These are phyloP conservation scores for Drosophila niveifrons DNA, from an alignment of 2,888 invertebrate species.

Conservation along the genomic window DNA sequence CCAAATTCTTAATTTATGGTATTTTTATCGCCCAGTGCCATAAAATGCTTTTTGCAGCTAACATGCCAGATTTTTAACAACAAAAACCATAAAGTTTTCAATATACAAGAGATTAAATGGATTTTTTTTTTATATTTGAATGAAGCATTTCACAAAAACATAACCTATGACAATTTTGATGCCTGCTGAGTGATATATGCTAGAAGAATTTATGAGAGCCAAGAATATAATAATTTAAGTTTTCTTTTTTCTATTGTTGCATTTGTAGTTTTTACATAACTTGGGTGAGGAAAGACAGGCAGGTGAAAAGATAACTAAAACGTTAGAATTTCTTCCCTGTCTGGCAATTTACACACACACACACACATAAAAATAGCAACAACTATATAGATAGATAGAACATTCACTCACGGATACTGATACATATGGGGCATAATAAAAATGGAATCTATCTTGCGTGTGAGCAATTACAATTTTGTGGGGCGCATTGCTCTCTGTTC, in stretches of 20 bases:
- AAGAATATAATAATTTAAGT: neutral
- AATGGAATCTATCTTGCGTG: conserved; percentile 45
- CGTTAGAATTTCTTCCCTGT: conserved; percentile 26
- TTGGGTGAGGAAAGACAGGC: conserved; percentile 18
- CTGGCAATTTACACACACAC: conserved; percentile 12
- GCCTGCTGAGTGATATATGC: neutral
- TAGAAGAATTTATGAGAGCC: neutral
- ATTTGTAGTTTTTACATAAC: conserved; percentile 41
- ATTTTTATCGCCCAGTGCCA: neutral
- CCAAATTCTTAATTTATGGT: neutral
- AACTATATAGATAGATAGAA: no score
- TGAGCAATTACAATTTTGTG: conserved; percentile 39
- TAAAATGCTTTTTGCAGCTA: neutral
- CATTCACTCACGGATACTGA: neutral
- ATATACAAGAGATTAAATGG: neutral
- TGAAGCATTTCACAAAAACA: neutral
- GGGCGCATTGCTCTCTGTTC: conserved; percentile 33
- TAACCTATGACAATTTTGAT: conserved; percentile 11
- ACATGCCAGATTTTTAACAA: neutral
- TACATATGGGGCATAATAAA: conserved; percentile 27
- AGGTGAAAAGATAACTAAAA: conserved; percentile 28
- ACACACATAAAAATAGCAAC: conserved; percentile 19
- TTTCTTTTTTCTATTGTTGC: neutral
- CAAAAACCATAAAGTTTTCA: neutral
- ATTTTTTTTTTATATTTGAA: no score